These are phyloP conservation scores for Ctenoplectra terminalis DNA, from an alignment of 1,140 invertebrate species.

Conservation along the genomic window DNA sequence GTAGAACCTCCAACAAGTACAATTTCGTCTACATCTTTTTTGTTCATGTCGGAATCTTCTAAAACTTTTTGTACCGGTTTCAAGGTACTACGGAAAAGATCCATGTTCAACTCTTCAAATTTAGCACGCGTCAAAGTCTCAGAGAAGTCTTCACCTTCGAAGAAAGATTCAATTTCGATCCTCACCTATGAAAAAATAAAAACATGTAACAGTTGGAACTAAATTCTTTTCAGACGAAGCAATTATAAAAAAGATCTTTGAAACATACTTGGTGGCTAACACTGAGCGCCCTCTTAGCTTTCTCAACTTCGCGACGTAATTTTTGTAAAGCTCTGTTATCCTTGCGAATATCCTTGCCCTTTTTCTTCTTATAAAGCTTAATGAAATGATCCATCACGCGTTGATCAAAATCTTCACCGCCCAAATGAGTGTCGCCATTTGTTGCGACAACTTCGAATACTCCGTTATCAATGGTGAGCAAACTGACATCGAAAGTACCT, in stretches of 20 bases:
- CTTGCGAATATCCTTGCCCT: conserved; percentile 98
- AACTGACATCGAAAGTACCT: conserved; percentile 99
- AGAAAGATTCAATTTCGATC: conserved; percentile 99
- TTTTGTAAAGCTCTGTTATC: conserved; percentile 98
- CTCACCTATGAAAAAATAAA: conserved; percentile 85
- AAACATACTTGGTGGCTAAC: conserved; percentile 91
- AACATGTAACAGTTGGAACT: background rate
- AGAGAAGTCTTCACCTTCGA: conserved; percentile 99
- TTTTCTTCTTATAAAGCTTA: conserved; percentile 99
- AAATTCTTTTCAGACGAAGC: background rate
- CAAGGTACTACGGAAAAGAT: conserved; percentile 98
- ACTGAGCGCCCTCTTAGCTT: conserved; percentile 98
- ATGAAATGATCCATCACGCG: conserved; percentile 99
- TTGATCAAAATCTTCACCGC: conserved; percentile 99
- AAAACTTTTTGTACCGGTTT: conserved; percentile 99
- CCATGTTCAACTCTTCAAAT: conserved; percentile 99
- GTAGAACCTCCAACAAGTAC: conserved; percentile 99
- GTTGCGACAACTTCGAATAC: conserved; percentile 97
- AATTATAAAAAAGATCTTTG: background rate
- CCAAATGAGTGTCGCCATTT: conserved; percentile 99
- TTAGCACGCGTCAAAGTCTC: conserved; percentile 99
- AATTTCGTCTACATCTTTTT: conserved; percentile 99
- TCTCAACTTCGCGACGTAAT: conserved; percentile 97
- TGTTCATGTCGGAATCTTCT: conserved; percentile 99
- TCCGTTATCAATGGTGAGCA: conserved; percentile 99